Evolutionary conservation across 2,113 vertebrate genomes (phyloP).

Genomic region (Mesoclemmys tuberculata): DNA sequence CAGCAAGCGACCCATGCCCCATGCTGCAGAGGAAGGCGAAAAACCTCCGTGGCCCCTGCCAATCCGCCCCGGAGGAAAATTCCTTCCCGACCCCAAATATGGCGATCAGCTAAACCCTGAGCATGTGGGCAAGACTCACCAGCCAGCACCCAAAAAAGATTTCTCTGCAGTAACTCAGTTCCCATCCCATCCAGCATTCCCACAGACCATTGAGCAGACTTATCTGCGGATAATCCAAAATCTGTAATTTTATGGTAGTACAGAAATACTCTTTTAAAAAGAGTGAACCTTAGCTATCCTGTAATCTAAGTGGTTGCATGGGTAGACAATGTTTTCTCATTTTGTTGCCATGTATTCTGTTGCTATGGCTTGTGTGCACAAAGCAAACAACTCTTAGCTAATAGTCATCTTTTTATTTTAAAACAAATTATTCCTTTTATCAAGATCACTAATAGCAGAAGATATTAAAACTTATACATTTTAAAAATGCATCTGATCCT

Average conservation of each 20-base stretch:
- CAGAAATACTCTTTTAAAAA: background rate
- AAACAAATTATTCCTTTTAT: background rate
- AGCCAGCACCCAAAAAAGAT: too few relatives aligned
- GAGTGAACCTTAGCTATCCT: background rate
- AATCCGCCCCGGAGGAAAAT: too few relatives aligned
- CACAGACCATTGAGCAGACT: too few relatives aligned
- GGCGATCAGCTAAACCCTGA: too few relatives aligned
- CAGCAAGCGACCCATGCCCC: too few relatives aligned
- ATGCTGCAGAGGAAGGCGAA: too few relatives aligned
- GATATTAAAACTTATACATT: background rate
- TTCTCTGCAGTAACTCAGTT: too few relatives aligned
- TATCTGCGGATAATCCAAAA: too few relatives aligned
- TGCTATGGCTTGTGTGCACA: background rate
- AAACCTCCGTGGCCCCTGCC: too few relatives aligned
- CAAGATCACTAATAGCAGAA: constrained; percentile 11
- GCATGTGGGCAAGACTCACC: too few relatives aligned
- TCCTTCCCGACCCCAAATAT: too few relatives aligned
- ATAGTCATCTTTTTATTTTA: background rate
- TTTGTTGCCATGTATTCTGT: background rate
- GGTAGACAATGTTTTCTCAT: background rate
- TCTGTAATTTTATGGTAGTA: background rate
- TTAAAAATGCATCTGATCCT: background rate
- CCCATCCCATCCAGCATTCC: too few relatives aligned
- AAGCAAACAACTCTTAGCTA: background rate
- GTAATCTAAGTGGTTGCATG: background rate